A percentile compares a stretch with the other conserved stretches of the same genome.
Conservation (phyloP, 2,113 vertebrate genomes). For the Phylloscopus trochilus region DNA sequence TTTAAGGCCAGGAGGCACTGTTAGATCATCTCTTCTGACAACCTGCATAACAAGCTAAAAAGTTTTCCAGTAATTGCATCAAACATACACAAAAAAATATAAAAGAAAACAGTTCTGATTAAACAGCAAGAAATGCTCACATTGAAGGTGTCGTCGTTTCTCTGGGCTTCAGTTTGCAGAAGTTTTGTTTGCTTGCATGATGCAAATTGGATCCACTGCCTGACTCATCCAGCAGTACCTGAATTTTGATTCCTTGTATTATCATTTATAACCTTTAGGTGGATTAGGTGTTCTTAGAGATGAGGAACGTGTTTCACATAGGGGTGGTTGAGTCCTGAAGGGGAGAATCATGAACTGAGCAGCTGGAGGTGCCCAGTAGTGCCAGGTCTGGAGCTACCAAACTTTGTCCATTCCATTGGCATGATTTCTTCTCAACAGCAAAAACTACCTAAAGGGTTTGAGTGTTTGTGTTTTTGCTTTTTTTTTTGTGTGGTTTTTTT, state of each 20-base stretch:
- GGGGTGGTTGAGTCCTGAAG: not conserved
- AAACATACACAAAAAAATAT: constrained; percentile 24
- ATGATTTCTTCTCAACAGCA: not conserved
- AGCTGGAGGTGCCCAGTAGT: not conserved
- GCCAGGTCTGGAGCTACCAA: not conserved
- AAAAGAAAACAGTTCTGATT: constrained; percentile 56
- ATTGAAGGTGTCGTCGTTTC: not conserved
- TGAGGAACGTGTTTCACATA: not conserved
- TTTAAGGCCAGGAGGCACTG: constrained; percentile 50
- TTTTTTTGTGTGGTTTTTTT: not conserved
- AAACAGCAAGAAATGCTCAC: constrained; percentile 4
- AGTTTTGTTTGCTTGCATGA: constrained; percentile 41
- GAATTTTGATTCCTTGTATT: not conserved
- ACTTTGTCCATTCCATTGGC: fast-evolving
- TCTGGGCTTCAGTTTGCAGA: constrained; percentile 8
- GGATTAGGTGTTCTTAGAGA: not conserved
- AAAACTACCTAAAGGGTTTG: fast-evolving
- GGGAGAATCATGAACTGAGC: not conserved
- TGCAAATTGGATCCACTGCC: not conserved
- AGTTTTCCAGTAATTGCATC: constrained; percentile 52
- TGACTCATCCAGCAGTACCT: not conserved
- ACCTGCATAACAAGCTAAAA: constrained; percentile 56
- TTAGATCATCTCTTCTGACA: constrained; percentile 60
- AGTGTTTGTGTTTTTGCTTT: too few species aligned
- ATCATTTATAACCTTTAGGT: constrained; percentile 1